Base-by-base conservation (phyloP, 2,888 invertebrate genomes). In the Teleiodes luculella region DNA sequence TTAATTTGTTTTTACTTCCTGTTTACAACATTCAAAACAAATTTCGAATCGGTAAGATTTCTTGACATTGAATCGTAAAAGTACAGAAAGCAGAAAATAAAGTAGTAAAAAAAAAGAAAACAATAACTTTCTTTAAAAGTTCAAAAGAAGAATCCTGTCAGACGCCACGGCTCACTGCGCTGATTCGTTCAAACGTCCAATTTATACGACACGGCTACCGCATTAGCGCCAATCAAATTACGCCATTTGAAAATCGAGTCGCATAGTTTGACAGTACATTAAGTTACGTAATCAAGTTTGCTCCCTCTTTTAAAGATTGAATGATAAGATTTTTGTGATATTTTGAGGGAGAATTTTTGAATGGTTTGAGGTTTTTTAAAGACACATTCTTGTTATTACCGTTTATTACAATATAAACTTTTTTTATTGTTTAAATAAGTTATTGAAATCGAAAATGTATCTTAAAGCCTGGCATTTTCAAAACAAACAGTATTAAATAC, bases 211-310 rank as follows among this genome's bases (percentile, higher is more conserved):
- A 86, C 74, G 83, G 70, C 73, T 80, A 72, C 69, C 67, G 83
- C 86, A 86, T 86, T 86, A 84, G 75, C 76, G 69, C 66, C 79
- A 82, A 84, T 83, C 70, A 80, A 83, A 80, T 86, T 80, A 83
- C 70, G 67, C 72, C 79, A 81, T 83, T 83, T 75, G 74, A 78
- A 83, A 83, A 82, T 83, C 73, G 77, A 81, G 81, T 83, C 75
- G 59, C 70, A 77, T 80, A 84, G 79, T 83, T 82, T 66, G 64
- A 63, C 63, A 39, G 50, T 39, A 66, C 64, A 64, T 72, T 65
- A 63, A 59, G 59, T 61, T 57, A 56, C 57, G 45, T 62, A 62
- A 65, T 56, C 53, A 61, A 64, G 35, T 56, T 51, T 41, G 54
- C 18, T 18, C 39, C 39, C 39, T 41, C 18, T 3, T 41, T 41